Percentiles rank a stretch among this genome's conserved stretches.
These are phyloP conservation scores for Dendrophyllia cribrosa DNA, from an alignment of 64 coral and sea anemone species.

Conservation along the genomic window DNA sequence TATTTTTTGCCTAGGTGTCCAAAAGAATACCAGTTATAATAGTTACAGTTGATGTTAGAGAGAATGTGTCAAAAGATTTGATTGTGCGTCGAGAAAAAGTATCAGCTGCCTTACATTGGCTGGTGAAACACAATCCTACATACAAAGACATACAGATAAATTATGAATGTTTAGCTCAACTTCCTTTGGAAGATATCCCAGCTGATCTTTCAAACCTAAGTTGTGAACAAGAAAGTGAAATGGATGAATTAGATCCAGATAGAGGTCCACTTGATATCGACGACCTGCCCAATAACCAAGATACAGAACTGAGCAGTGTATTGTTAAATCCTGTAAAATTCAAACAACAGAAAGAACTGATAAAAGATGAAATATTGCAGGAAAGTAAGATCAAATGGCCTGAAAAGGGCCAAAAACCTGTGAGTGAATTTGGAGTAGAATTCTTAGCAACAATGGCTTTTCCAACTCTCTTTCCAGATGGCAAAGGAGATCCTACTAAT, in stretches of 20 bases:
- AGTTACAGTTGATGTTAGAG: slow-evolving; percentile 25
- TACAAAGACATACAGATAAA: slow-evolving; percentile 28
- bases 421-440: slow-evolving; percentile 37
- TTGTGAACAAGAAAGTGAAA: slow-evolving; percentile 28
- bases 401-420: neutral
- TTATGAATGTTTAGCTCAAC: slow-evolving; percentile 39
- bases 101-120: slow-evolving; percentile 15
- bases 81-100: too few species aligned
- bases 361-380: slow-evolving; percentile 57
- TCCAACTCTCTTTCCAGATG: slow-evolving; percentile 32
- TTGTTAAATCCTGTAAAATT: slow-evolving; percentile 18
- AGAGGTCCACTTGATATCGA: too few species aligned
- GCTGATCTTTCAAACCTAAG: slow-evolving; percentile 28
- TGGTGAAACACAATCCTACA: slow-evolving; percentile 36
- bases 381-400: slow-evolving; percentile 40
- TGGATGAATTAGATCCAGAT: slow-evolving; percentile 41
- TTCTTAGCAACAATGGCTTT: slow-evolving; percentile 50
- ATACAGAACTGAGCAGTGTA: slow-evolving; percentile 45
- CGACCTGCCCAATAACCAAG: slow-evolving; percentile 34
- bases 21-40: slow-evolving; percentile 39
- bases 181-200: slow-evolving; percentile 39
- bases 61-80: slow-evolving; percentile 47
- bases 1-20: slow-evolving; percentile 7
- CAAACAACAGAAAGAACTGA: slow-evolving; percentile 45
- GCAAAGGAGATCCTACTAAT: too few species aligned